A percentile compares a stretch with the other conserved stretches of the same genome.
Conservation (phyloP, 1,140 invertebrate genomes). For the Helicoverpa zea region DNA sequence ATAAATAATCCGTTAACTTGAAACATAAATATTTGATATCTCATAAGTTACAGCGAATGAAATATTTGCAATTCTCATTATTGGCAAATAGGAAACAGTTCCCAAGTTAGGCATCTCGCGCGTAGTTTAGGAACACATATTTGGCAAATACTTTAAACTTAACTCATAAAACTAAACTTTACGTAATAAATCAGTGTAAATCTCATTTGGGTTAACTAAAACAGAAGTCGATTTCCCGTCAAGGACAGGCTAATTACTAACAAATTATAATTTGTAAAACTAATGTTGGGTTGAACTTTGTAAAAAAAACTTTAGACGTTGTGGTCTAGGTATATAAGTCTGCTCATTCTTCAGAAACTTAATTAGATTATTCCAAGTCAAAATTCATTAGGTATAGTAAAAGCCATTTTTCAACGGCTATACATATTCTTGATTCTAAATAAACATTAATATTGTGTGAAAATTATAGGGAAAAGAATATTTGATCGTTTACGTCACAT, state of each 20-base stretch:
- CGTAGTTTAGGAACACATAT: constrained; percentile 31
- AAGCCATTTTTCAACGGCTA: too few relatives aligned
- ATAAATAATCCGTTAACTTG: too few relatives aligned
- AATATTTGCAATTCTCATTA: background rate
- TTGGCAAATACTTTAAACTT: constrained; percentile 47
- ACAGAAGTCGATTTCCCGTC: constrained; percentile 24
- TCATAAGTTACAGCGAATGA: background rate
- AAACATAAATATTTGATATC: background rate
- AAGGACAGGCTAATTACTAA: constrained; percentile 27
- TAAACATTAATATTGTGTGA: too few relatives aligned
- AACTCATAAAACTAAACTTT: constrained; percentile 54
- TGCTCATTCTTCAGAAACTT: too few relatives aligned
- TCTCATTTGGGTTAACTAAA: constrained; percentile 52
- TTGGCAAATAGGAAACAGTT: background rate
- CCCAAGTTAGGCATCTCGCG: background rate
- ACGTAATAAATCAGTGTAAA: constrained; percentile 50
- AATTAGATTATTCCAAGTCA: too few relatives aligned
- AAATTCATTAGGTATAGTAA: too few relatives aligned
- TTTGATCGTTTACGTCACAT: background rate
- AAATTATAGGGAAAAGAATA: too few relatives aligned
- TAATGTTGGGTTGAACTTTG: background rate
- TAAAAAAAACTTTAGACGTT: too few relatives aligned
- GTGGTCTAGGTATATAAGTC: too few relatives aligned
- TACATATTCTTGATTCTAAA: too few relatives aligned
- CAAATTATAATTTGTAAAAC: constrained; percentile 3